phyloP scores from a whole-genome alignment of 1,140 invertebrate species.

The Drosophila grimshawi region DNA sequence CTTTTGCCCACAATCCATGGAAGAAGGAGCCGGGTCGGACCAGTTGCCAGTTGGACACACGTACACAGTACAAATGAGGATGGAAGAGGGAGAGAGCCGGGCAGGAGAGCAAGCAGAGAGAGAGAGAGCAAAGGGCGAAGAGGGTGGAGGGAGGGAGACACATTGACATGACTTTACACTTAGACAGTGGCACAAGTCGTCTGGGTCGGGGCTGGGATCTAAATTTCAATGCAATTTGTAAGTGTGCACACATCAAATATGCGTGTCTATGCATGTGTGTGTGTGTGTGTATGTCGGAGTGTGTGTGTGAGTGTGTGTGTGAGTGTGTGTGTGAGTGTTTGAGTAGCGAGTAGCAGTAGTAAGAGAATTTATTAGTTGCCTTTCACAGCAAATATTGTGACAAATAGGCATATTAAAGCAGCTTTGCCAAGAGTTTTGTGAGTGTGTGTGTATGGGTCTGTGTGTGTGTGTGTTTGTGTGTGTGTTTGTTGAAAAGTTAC shows the following conservation, averaged over 20 bases:
- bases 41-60: not conserved
- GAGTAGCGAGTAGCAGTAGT: constrained; percentile 25
- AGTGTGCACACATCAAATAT: constrained; percentile 31
- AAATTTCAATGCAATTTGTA: constrained; percentile 52
- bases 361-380: constrained; percentile 78
- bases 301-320: constrained; percentile 4
- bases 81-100: too few relatives aligned
- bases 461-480: constrained; percentile 12
- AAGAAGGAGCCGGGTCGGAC: too few relatives aligned
- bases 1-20: not conserved
- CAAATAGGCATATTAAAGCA: constrained; percentile 72
- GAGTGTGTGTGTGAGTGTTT: constrained; percentile 5
- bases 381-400: constrained; percentile 76
- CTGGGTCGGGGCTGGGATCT: constrained; percentile 34
- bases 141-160: constrained; percentile 7
- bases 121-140: not conserved
- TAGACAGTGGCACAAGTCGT: constrained; percentile 17
- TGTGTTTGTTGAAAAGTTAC: constrained; percentile 42
- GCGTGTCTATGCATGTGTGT: constrained; percentile 12
- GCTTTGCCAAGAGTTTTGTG: constrained; percentile 26
- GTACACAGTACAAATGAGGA: not conserved
- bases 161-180: constrained; percentile 50
- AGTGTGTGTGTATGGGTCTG: not conserved
- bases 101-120: not conserved
- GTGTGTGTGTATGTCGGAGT: not conserved